Conservation (phyloP, 1,140 invertebrate species). For the Oncopeltus fasciatus region DNA sequence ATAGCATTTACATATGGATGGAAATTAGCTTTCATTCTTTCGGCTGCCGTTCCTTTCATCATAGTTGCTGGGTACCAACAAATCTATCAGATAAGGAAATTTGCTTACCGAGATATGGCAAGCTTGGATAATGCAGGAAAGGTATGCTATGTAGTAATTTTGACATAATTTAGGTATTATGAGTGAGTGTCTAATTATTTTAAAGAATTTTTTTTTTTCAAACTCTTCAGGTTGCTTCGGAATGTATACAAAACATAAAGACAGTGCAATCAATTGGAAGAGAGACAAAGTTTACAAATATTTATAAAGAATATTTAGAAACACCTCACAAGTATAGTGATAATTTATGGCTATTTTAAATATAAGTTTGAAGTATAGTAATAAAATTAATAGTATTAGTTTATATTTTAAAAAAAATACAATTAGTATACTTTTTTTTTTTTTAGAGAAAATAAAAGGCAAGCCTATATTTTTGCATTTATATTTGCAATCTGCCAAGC, state of each 20-base stretch:
- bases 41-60: constrained; percentile 52
- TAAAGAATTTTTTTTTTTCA: background rate
- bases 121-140: constrained; percentile 36
- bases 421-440: too few species aligned
- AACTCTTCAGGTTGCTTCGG: constrained; percentile 48
- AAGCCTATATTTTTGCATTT: constrained; percentile 45
- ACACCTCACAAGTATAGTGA: constrained; percentile 25
- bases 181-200: too few species aligned
- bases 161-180: too few species aligned
- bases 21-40: constrained; percentile 51
- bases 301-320: constrained; percentile 39
- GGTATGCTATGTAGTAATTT: too few species aligned
- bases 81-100: constrained; percentile 38
- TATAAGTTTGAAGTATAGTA: too few species aligned
- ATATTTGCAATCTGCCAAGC: constrained; percentile 55
- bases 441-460: constrained; percentile 36
- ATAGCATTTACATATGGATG: constrained; percentile 55
- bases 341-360: background rate
- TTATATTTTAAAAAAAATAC: background rate
- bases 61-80: constrained; percentile 45
- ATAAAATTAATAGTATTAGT: background rate
- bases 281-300: constrained; percentile 46
- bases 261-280: constrained; percentile 62
- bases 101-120: constrained; percentile 33
- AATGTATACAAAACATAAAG: constrained; percentile 62